phyloP scores from a whole-genome alignment of 2,113 vertebrate species.

The Telmatochromis brachygnathus region DNA sequence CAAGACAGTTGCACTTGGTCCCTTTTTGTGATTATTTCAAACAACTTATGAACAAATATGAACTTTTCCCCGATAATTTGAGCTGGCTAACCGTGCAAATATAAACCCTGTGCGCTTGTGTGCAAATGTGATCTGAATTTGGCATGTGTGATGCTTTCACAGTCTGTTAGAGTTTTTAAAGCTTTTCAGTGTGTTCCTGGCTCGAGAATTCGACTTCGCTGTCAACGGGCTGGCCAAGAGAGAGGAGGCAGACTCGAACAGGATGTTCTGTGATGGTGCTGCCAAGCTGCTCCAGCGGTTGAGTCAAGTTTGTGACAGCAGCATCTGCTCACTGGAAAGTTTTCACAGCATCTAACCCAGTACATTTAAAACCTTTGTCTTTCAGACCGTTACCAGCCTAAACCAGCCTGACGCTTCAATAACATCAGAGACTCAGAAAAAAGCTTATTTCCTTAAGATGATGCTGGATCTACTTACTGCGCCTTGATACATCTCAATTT shows the following conservation, averaged over 20 bases:
- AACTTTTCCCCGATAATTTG: neutral
- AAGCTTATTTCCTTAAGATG: neutral
- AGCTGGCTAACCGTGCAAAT: neutral
- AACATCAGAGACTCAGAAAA: neutral
- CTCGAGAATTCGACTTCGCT: neutral
- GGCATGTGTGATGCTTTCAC: neutral
- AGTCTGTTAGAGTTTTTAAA: constrained; percentile 6
- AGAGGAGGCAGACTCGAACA: constrained; percentile 31
- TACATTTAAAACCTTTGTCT: constrained; percentile 16
- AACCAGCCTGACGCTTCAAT: neutral
- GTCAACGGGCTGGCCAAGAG: constrained; percentile 4
- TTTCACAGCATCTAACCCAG: constrained; percentile 17
- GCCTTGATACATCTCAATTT: constrained; percentile 98
- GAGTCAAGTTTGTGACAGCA: constrained; percentile 52
- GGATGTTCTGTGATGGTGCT: constrained; percentile 41
- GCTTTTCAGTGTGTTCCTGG: constrained; percentile 8
- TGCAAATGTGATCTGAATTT: neutral
- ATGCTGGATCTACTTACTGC: constrained; percentile 82
- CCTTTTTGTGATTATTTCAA: neutral
- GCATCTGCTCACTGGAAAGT: constrained; percentile 47
- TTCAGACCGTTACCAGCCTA: neutral
- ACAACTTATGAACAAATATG: neutral
- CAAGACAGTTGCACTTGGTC: neutral
- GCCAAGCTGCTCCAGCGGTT: constrained; percentile 31
- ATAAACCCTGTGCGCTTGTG: neutral